Evolutionary conservation across 2,797 vertebrate genomes (phyloP), one percentile per base, ranked within the genome.

Genomic region (Sebastes hubbsi): DNA sequence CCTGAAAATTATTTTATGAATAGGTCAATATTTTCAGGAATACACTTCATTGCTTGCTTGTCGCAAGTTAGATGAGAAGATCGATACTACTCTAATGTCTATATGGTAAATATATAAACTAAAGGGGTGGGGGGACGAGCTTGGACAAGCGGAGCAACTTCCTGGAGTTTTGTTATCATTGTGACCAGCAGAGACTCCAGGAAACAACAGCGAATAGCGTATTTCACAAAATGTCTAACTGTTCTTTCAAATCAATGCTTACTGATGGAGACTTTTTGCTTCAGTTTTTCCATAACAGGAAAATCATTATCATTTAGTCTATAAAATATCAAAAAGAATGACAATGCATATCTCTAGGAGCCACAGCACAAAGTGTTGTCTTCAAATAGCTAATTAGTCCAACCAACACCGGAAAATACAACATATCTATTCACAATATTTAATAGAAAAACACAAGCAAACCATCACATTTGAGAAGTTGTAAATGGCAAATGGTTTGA

Each of bases 331-430:
- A 16, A 8, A 46, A 46, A 46, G 6, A 46, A 46, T 46, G 0
- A 18, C 42, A 42, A 16, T 42, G 5, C 5, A 42, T 0, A 46
- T 18, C 42, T 0, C 14, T 0, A 42, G 38, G 38, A 6, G 38
- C 1, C 38, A 42, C 38, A 42, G 38, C 38, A 42, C 38, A 42
- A 42, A 42, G 38, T 42, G 38, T 42, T 42, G 13, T 42, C 38
- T 42, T 42, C 38, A 42, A 46, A 46, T 18, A 46, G 42, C 42
- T 46, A 46, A 46, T 46, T 46, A 46, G 16, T 59, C 34, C 36
- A 60, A 60, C 49, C 13, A 54, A 54, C n/a, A 61, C 18, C 5
- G 5, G n/a, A 61, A 32, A 61, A 61, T 61, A 61, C 14, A 52
- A 25, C n/a, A 13, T 42, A 42, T 32, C 38, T 24, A 22, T 9